These are phyloP conservation scores for Ophion costatus DNA, from an alignment of 2,888 invertebrate species.

Conservation along the genomic window DNA sequence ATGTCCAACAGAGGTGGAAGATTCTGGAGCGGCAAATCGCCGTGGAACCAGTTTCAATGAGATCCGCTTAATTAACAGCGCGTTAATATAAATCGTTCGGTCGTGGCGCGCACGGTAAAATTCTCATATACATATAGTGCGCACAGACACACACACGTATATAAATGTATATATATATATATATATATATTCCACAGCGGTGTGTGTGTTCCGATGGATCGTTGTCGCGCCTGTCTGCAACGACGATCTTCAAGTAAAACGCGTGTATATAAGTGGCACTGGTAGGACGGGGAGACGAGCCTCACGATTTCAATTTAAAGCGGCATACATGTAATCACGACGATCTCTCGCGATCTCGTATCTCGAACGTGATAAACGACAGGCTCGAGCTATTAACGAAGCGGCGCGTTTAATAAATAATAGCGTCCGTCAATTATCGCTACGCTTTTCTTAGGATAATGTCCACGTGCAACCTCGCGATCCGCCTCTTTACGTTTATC, in stretches of 20 bases:
- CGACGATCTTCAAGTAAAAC: constrained; percentile 51
- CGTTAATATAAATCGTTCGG: constrained; percentile 77
- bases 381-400: constrained; percentile 72
- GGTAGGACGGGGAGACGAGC: constrained; percentile 44
- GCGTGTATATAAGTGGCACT: constrained; percentile 53
- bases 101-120: constrained; percentile 7
- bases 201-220: constrained; percentile 29
- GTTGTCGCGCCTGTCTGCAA: constrained; percentile 51
- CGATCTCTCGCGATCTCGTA: constrained; percentile 60
- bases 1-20: constrained; percentile 25
- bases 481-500: constrained; percentile 20
- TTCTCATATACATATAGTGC: constrained; percentile 13
- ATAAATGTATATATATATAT: constrained; percentile 15
- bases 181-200: background rate
- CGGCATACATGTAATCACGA: constrained; percentile 73
- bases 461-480: background rate
- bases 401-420: constrained; percentile 77
- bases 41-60: constrained; percentile 78
- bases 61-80: constrained; percentile 78
- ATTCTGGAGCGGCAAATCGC: constrained; percentile 57
- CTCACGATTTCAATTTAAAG: constrained; percentile 78
- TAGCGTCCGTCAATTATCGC: constrained; percentile 74
- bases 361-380: constrained; percentile 70
- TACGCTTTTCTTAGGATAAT: background rate
- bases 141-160: background rate